Conservation (phyloP, 37 sponge, comb jelly and placozoan species). For the Aphrocallistes beatrix region DNA sequence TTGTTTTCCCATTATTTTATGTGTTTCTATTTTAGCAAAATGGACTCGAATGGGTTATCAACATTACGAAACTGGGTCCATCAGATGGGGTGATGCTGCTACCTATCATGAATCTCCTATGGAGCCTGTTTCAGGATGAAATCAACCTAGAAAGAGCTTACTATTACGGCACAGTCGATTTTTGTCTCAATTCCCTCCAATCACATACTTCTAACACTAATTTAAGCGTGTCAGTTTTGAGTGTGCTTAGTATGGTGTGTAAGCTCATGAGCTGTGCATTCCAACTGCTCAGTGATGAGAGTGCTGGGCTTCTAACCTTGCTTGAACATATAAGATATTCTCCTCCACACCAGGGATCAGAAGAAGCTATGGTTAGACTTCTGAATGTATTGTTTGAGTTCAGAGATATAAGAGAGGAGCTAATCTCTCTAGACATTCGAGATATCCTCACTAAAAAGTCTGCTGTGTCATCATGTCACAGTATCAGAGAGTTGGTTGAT, state of each 20-base stretch:
- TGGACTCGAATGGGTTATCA: background rate
- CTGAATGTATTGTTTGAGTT: background rate
- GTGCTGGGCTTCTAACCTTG: background rate
- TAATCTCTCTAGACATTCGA: background rate
- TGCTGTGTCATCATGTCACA: too few species aligned
- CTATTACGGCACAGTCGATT: background rate
- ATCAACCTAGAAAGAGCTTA: background rate
- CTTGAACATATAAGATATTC: background rate
- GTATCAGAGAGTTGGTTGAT: too few species aligned
- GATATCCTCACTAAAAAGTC: background rate
- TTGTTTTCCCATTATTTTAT: too few species aligned
- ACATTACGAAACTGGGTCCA: background rate
- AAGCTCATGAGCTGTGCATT: background rate
- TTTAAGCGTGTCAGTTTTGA: background rate
- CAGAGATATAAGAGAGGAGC: background rate
- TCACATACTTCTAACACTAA: background rate
- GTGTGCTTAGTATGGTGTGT: background rate
- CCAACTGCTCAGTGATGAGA: background rate
- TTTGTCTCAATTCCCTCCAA: background rate
- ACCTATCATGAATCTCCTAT: background rate
- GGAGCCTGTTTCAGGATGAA: constrained; percentile 3
- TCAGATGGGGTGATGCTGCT: background rate
- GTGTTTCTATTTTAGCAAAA: too few species aligned
- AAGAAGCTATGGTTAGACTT: background rate
- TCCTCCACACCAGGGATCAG: background rate